phyloP scores from a whole-genome alignment of 2,113 vertebrate genomes.

The Emydocephalus ijimae region DNA sequence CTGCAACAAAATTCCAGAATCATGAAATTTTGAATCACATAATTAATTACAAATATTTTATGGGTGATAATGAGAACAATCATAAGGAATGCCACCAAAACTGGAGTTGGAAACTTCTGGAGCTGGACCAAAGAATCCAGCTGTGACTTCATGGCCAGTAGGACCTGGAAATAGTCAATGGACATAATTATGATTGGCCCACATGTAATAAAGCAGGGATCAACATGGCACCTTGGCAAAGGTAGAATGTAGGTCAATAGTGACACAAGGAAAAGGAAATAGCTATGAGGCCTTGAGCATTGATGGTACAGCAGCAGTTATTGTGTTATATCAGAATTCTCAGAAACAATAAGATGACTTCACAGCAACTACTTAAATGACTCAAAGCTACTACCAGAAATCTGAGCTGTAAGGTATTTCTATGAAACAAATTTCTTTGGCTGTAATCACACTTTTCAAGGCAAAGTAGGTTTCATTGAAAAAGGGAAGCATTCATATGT shows the following conservation, averaged over 20 bases:
- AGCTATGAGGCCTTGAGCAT: background rate
- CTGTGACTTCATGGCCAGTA: background rate
- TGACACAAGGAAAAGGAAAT: background rate
- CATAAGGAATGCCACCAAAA: background rate
- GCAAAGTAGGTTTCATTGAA: conserved; percentile 13
- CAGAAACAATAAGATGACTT: background rate
- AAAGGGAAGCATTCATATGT: conserved; percentile 17
- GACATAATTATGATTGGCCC: background rate
- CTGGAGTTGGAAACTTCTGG: background rate
- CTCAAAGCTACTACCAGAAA: background rate
- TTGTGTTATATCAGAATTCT: background rate
- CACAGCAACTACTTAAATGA: background rate
- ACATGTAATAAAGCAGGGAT: background rate
- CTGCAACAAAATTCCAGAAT: background rate
- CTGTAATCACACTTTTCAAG: conserved; percentile 3
- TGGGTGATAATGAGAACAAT: background rate
- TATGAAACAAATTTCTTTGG: conserved; percentile 8
- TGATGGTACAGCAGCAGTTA: background rate
- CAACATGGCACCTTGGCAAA: background rate
- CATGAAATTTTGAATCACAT: background rate
- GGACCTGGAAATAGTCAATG: background rate
- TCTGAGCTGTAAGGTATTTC: background rate
- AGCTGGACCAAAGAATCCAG: background rate
- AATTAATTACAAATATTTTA: background rate
- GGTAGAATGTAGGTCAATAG: background rate